Conservation (phyloP, 2,888 invertebrate species). For the Cynaeus angustus region DNA sequence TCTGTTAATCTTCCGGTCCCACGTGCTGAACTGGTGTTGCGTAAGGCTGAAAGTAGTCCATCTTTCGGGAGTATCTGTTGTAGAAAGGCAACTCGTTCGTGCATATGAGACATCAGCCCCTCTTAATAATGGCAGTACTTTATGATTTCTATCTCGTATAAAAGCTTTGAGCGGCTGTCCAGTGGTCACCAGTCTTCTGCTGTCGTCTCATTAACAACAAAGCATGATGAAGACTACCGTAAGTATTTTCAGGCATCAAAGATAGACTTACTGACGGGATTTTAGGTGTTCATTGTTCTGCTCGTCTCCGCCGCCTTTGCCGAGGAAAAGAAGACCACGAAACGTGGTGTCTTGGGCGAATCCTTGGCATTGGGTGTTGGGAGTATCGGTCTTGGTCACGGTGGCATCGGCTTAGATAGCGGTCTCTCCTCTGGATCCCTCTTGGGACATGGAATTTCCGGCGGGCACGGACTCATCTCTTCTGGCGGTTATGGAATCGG, state of each 20-base stretch:
- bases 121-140: conserved; percentile 52
- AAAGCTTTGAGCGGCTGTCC: conserved; percentile 57
- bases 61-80: conserved; percentile 59
- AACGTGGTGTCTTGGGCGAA: conserved; percentile 72
- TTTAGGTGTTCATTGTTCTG: conserved; percentile 71
- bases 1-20: conserved; percentile 53
- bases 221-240: conserved; percentile 67
- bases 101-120: conserved; percentile 61
- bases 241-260: conserved; percentile 51
- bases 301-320: conserved; percentile 69
- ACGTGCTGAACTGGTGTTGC: conserved; percentile 53
- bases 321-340: conserved; percentile 69
- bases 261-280: conserved; percentile 26
- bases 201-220: conserved; percentile 54
- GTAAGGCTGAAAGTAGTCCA: conserved; percentile 65
- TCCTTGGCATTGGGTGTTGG: conserved; percentile 64
- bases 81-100: conserved; percentile 60
- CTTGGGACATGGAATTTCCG: conserved; percentile 36
- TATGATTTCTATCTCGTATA: conserved; percentile 61
- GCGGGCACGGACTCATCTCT: conserved; percentile 15
- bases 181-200: conserved; percentile 66
- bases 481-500: conserved; percentile 35
- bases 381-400: conserved; percentile 62
- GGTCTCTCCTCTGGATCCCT: conserved; percentile 41
- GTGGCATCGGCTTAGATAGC: conserved; percentile 50